These are phyloP conservation scores for Rhynchotus rufescens DNA, from an alignment of 2,797 vertebrate species.

Conservation along the genomic window DNA sequence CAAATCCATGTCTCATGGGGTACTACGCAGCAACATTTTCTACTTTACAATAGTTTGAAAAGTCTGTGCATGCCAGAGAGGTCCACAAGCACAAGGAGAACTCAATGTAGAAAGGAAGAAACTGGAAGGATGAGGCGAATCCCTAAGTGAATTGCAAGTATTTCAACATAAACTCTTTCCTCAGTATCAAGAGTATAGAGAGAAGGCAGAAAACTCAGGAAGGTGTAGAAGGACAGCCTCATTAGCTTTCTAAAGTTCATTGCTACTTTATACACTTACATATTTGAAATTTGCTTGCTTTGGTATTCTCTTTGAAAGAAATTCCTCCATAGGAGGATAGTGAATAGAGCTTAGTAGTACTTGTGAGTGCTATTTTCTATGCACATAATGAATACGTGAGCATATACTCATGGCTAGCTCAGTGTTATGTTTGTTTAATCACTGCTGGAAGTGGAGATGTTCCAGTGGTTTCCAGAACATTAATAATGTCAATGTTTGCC, in stretches of 20 bases:
- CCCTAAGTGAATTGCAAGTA: background rate
- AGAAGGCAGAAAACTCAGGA: background rate
- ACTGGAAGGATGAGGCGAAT: background rate
- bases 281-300: background rate
- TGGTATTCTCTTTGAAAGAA: background rate
- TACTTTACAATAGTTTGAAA: background rate
- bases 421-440: background rate
- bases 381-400: background rate
- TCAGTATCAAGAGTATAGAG: background rate
- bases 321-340: background rate
- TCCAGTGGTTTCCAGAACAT: background rate
- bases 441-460: background rate
- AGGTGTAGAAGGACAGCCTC: background rate
- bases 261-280: background rate
- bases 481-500: accelerated
- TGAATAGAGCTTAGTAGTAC: background rate
- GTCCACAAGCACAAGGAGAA: background rate
- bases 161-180: background rate
- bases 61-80: no score
- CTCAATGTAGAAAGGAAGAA: background rate
- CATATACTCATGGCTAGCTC: background rate
- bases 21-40: background rate
- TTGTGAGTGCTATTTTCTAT: background rate
- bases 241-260: background rate
- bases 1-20: background rate